Evolutionary conservation across 2,888 invertebrate genomes (phyloP).

Genomic region (Sceliomorpha sp.): DNA sequence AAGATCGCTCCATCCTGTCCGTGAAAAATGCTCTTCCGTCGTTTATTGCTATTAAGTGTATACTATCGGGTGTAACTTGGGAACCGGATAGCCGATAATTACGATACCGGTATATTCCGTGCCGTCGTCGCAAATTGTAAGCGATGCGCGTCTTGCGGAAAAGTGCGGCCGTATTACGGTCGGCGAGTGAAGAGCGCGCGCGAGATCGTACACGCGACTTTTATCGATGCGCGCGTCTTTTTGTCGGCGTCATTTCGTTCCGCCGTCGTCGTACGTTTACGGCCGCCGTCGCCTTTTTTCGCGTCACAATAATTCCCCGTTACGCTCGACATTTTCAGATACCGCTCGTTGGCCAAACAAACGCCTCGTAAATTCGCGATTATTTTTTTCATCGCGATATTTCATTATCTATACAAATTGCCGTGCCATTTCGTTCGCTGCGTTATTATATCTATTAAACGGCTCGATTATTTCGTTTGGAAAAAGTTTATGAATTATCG

Average conservation of each 20-base stretch:
- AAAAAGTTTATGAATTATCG: no score
- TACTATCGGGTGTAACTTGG: conserved; percentile 53
- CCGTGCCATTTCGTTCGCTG: no score
- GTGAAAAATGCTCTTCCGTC: conserved; percentile 54
- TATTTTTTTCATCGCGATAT: no score
- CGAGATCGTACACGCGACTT: conserved; percentile 5
- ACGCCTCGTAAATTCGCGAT: no score
- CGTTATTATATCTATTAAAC: no score
- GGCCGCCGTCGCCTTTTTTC: no score
- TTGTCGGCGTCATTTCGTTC: conserved; percentile 18
- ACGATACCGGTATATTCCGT: conserved; percentile 51
- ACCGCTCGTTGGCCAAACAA: no score
- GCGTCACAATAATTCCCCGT: no score
- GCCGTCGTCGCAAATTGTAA: conserved; percentile 48
- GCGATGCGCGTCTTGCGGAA: conserved; percentile 30
- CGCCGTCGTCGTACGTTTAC: no score
- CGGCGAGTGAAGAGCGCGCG: neutral
- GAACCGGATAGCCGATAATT: conserved; percentile 54
- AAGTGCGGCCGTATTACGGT: neutral
- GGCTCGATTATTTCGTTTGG: no score
- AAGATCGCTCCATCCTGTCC: conserved; percentile 43
- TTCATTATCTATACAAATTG: no score
- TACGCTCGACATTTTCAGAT: no score
- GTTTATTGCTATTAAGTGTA: conserved; percentile 43
- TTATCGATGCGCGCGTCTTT: conserved; percentile 29